Evolutionary conservation across 2,113 vertebrate species (phyloP), one percentile per base, ranked within the genome.

Genomic region (Podiceps cristatus): DNA sequence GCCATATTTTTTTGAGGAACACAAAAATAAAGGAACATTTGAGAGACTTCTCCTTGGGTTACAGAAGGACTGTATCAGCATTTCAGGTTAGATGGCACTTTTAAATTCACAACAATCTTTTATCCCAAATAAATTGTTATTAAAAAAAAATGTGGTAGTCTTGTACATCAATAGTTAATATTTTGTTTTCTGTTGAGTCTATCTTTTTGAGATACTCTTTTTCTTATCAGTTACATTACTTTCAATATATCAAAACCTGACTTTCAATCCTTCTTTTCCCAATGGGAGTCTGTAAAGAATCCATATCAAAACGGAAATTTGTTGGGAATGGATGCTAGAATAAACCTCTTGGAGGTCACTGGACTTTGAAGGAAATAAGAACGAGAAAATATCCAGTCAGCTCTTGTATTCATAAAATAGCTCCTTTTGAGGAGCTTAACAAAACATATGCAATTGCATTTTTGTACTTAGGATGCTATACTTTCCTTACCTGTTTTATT

Each of bases 11-110:
- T 97, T 98, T 33, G 44, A 83, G 35, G 68, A 79, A 44, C 4
- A 63, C 10, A 86, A 90, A 90, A 96, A 97, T 93, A 97, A 98
- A 68, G 82, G 9, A 91, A 9, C 18, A 66, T 56, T 18, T 84
- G 33, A 47, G 29, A 82, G 12, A 67, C 20, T 60, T 59, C 23
- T 37, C 1, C 18, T 17, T 74, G 24, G 19, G 12, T 60, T 90
- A 56, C 0, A 42, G 28, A 49, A 47, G 84, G 44, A 81, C 52
- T 53, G 24, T n/a, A 60, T 62, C 49, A 79, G 23, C 35, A 63
- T 62, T 84, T 86, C 19, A 71, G 28, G 40, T 92, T 42, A 63
- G n/a, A 78, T 13, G 49, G 44, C 40, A 66, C 50, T 84, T 77
- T 83, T 58, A 53, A 80, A 80, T 67, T 60, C 12, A 52, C 52